Evolutionary conservation across 2,797 vertebrate species (phyloP), one percentile per base, ranked within the genome.

Genomic region (Toxotes lorentzi): DNA sequence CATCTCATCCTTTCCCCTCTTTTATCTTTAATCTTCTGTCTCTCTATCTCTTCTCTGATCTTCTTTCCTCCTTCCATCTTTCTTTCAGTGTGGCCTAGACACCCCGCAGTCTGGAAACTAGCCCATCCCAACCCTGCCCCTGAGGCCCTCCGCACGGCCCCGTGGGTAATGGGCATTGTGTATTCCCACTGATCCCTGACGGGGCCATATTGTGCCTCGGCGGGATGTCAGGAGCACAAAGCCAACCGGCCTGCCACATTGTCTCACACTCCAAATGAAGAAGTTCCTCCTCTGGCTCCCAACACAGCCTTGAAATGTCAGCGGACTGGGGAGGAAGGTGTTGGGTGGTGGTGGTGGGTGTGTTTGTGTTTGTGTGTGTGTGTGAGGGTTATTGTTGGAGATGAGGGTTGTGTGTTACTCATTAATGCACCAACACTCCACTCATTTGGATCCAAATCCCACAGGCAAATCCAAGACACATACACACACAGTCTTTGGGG

Each of bases 221-320:
- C 87, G 86, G 92, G 94, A 94, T 91, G 94, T 95, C 94, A 95
- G 93, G 87, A 86, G 87, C 93, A 96, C 93, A 96, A 96, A 96
- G 93, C 91, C 91, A 86, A 90, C 91, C 90, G 79, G 92, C 90
- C 89, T 91, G 92, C 91, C 78, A 88, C 94, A 95, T 95, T 95
- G 94, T 95, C 94, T 94, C 93, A 93, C 92, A 93, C 91, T 94
- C 95, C 92, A 95, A 95, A 95, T 94, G 93, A 95, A 96, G 94
- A 95, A 95, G 94, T 94, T 94, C 91, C 87, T 93, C 91, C 91
- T 93, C 86, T 88, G 90, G 87, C 87, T 90, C 91, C 88, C 91
- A 92, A 92, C 85, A 78, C 84, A 93, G 91, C 86, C 92, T 91
- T 92, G 84, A 93, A 94, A 94, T 94, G 93, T 89, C 91, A 91